Conservation (phyloP, 2,113 vertebrate species). For the Collichthys lucidus region DNA sequence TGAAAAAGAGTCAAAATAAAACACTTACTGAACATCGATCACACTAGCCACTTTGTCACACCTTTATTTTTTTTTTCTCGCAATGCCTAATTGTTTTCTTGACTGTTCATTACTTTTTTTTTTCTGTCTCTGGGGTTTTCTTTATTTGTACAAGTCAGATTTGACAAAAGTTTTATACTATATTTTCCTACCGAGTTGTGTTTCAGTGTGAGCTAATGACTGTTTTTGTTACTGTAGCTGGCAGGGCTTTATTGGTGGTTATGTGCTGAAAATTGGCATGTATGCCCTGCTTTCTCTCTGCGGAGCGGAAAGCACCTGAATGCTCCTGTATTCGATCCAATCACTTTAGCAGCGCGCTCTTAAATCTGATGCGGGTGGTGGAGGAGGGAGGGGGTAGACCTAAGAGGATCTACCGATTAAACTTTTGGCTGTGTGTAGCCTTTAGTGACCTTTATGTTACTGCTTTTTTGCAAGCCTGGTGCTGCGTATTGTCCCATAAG, state of each 20-base stretch:
- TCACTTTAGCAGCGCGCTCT: slow-evolving; percentile 53
- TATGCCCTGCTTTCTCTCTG: slow-evolving; percentile 7
- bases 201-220: slow-evolving; percentile 78
- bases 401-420: slow-evolving; percentile 74
- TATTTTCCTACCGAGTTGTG: slow-evolving; percentile 85
- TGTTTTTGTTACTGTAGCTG: slow-evolving; percentile 63
- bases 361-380: slow-evolving; percentile 30
- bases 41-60: slow-evolving; percentile 84
- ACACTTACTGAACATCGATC: slow-evolving; percentile 81
- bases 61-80: slow-evolving; percentile 68
- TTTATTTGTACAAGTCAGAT: slow-evolving; percentile 75
- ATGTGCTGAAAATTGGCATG: slow-evolving; percentile 58
- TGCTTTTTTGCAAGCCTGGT: slow-evolving; percentile 36
- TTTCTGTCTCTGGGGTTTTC: slow-evolving; percentile 62
- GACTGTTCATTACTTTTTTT: slow-evolving; percentile 45
- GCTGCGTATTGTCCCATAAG: slow-evolving; percentile 62
- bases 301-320: slow-evolving; percentile 42
- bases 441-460: slow-evolving; percentile 57
- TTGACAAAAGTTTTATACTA: slow-evolving; percentile 83
- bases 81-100: slow-evolving; percentile 70
- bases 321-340: slow-evolving; percentile 47
- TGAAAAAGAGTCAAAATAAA: slow-evolving; percentile 76
- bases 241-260: slow-evolving; percentile 63
- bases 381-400: not conserved
- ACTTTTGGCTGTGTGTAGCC: slow-evolving; percentile 58